Evolutionary conservation across 1,140 invertebrate species (phyloP), one percentile per base, ranked within the genome.

Genomic region (Orius insidiosus): DNA sequence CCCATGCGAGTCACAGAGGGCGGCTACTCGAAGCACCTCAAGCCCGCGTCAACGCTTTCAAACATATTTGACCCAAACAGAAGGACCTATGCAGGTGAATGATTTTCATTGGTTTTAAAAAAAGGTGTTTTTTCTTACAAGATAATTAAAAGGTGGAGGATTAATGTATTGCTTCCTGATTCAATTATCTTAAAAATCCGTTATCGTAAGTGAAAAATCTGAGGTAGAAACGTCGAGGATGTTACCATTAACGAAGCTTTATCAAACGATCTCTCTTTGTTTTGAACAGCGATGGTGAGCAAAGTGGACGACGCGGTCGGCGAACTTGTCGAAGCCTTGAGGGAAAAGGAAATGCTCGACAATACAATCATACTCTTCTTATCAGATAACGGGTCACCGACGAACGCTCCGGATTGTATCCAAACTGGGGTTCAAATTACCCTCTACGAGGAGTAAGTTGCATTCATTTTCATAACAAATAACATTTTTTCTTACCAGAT

Each of bases 241-340:
- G 24, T 24, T 24, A 24, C 24, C 24, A 24, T 24, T 24, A 24
- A 24, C 24, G 24, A 24, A 24, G 24, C 24, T 10, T n/a, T 15
- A 40, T 15, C 39, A 4, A 14, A 13, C n/a, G 18, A 14, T 3
- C 3, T 10, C 9, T 14, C 30, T 49, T 51, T 24, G 18, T 19
- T 51, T 45, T 51, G 48, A 53, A 54, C 52, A 78, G 77, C 66
- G 33, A 80, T 83, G 76, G 68, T 82, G 6, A 65, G 71, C 8
- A 74, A 74, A 10, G 59, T 85, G 18, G 82, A 85, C 58, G 71
- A 77, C 46, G 76, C 76, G 11, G 66, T 85, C 6, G 79, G 78
- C 1, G 54, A 58, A 8, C 66, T 85, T 5, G 64, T 80, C 8
- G 58, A 68, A 39, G 67, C 73, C 2, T 59, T 85, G 19, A 58